These are phyloP conservation scores for Nymphalis urticae DNA, from an alignment of 2,888 invertebrate genomes.

Conservation along the genomic window DNA sequence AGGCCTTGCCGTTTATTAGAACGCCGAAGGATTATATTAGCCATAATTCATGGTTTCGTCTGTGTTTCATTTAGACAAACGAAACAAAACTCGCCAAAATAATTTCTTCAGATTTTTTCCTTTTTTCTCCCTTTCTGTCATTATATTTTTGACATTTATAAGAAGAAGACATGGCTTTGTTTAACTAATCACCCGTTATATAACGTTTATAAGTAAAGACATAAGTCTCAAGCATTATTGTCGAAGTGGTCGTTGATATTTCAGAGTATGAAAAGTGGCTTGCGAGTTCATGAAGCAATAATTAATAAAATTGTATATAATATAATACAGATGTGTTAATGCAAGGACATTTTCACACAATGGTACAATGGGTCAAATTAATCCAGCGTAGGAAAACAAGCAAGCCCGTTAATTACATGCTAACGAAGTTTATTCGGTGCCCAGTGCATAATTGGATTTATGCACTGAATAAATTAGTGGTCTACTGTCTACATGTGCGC, in stretches of 20 bases:
- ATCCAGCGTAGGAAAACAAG: constrained; percentile 47
- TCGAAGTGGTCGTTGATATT: too few relatives aligned
- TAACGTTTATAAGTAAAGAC: too few relatives aligned
- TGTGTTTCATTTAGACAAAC: neutral
- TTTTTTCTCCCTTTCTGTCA: too few relatives aligned
- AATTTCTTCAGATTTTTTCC: too few relatives aligned
- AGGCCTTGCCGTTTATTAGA: constrained; percentile 10
- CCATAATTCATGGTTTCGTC: neutral
- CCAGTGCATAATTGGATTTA: constrained; percentile 66
- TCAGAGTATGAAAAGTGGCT: too few relatives aligned
- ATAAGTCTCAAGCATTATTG: too few relatives aligned
- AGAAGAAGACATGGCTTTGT: too few relatives aligned
- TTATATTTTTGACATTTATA: too few relatives aligned
- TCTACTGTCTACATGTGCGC: constrained; percentile 8
- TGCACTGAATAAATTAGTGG: constrained; percentile 66
- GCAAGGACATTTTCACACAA: constrained; percentile 4
- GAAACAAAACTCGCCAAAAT: too few relatives aligned
- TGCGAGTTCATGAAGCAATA: too few relatives aligned
- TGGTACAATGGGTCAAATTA: constrained; percentile 23
- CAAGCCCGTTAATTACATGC: constrained; percentile 65
- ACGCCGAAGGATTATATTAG: constrained; percentile 1
- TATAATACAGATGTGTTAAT: neutral
- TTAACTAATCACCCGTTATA: too few relatives aligned
- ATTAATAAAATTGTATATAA: neutral
- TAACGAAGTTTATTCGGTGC: constrained; percentile 68